Percentiles rank a stretch among this genome's conserved stretches.
Conservation (phyloP, 1,140 invertebrate genomes). For the Onthophagus taurus region DNA sequence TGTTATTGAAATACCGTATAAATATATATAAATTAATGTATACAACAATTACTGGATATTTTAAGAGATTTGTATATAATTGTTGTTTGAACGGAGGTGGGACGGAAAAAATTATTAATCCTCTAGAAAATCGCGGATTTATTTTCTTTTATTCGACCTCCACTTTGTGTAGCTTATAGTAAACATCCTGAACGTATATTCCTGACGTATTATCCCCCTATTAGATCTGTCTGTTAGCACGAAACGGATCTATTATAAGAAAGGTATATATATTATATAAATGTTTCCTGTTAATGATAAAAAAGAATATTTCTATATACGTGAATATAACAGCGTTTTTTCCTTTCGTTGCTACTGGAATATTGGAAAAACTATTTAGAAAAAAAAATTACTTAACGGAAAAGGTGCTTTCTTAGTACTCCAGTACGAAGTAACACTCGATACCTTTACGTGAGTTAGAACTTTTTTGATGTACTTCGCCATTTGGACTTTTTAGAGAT, state of each 20-base stretch:
- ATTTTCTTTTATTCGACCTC: no score
- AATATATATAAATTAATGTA: slow-evolving; percentile 27
- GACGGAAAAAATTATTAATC: no score
- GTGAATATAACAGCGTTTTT: no score
- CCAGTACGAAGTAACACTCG: no score
- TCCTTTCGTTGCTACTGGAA: no score
- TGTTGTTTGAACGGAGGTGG: slow-evolving; percentile 18
- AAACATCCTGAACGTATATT: slow-evolving; percentile 32
- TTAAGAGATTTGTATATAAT: slow-evolving; percentile 34
- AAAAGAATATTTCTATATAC: slow-evolving; percentile 37
- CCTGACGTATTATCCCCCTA: no score
- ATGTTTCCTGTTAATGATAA: slow-evolving; percentile 40
- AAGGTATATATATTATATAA: slow-evolving; percentile 36
- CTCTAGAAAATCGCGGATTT: no score
- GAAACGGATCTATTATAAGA: slow-evolving; percentile 34
- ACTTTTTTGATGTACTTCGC: no score
- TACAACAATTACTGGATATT: slow-evolving; percentile 29
- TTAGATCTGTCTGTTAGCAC: slow-evolving; percentile 38
- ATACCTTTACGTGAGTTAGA: no score
- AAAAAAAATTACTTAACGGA: no score
- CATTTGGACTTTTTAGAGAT: no score
- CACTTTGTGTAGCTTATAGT: slow-evolving; percentile 35
- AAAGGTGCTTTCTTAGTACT: no score
- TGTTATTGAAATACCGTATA: slow-evolving; percentile 21
- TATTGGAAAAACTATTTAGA: not conserved